Evolutionary conservation across 2,797 vertebrate genomes (phyloP), one percentile per base, ranked within the genome.

Genomic region (Ataeniobius toweri): DNA sequence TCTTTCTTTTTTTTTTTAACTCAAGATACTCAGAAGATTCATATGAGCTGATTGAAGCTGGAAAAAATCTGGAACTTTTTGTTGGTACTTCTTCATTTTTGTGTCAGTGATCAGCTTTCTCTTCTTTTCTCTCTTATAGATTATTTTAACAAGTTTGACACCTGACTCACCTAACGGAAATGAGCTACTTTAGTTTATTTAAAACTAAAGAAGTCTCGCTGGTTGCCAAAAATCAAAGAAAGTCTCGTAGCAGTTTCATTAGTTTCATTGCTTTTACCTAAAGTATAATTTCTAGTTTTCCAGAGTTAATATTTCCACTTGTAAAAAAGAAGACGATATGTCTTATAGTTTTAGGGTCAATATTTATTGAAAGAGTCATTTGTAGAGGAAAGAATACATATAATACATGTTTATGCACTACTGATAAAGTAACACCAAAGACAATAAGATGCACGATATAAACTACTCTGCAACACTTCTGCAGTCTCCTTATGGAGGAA

Each of bases 1-100:
- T 48, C 46, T 67, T 83, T 79, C 71, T 53, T 74, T 75, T 69
- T 79, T 73, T 73, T 61, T n/a, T 63, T n/a, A 58, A 78, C 72
- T 78, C 72, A 36, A 28, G 48, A 85, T 86, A 83, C 80, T 89
- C 82, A 83, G 51, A 83, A 73, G 80, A 83, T 81, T 87, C 80
- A 90, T 85, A 87, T 84, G 78, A 9, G 10, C 55, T 67, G 71
- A 70, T 56, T 76, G 55, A 79, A 73, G 53, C 22, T n/a, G 9
- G 74, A 5, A 50, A 79, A 81, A 86, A 90, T 85, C 77, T 80
- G 65, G 73, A 87, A 68, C 84, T 86, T 79, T 71, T 73, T 67
- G 48, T 50, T 78, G 74, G 50, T 53, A 55, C 81, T 80, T 76
- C 68, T 83, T 44, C 53, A 77, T 83, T 80, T 76, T 69, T 80